Base-by-base conservation (phyloP, 2,888 invertebrate species). In the Tetranychus piercei region DNA sequence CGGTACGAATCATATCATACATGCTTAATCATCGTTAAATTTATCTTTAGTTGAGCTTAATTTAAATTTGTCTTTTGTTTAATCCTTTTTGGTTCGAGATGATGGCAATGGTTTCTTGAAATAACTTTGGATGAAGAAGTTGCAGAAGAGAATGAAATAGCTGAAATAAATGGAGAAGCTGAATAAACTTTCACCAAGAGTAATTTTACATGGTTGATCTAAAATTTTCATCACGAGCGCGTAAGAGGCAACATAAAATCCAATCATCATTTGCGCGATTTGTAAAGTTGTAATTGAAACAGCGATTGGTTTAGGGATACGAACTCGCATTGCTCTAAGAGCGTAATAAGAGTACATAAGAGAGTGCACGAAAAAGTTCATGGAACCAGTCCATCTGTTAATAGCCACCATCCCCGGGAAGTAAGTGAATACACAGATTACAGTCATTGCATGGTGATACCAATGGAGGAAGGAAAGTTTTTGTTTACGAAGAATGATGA, bases 1-100 rank as follows among this genome's bases (percentile, higher is more conserved):
- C 78, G 78, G 78, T 78, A 78, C 78, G 77, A 78, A 78, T 78
- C 78, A 78, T 75, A 75, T 77, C 77, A 66, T 44, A 71, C 76
- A 77, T 74, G 71, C 34, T 43, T 69, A 69, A 69, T 34, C 34
- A 69, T n/a, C 69, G n/a, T 23, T 2, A 20, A 23, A 20, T 69
- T 69, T 9, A 5, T 34, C 34, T 34, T 34, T 34, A 34, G 34
- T 34, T 34, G 34, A 34, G 34, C 34, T 34, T 34, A 55, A 55
- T 9, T 55, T 55, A 55, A 55, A 15, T 55, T 55, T 55, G 55
- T 55, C 15, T 15, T 15, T 55, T 55, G 55, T 55, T 23, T 55
- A 55, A 71, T 71, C 71, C 15, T n/a, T 44, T 23, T 71, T 71
- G 18, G 18, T 8, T 44, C 43, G 22, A 34, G 11, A 9, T 43